A percentile compares a stretch with the other conserved stretches of the same genome.
phyloP scores from a whole-genome alignment of 2,888 invertebrate species.

The Galeopsomyia nigrocyanea region DNA sequence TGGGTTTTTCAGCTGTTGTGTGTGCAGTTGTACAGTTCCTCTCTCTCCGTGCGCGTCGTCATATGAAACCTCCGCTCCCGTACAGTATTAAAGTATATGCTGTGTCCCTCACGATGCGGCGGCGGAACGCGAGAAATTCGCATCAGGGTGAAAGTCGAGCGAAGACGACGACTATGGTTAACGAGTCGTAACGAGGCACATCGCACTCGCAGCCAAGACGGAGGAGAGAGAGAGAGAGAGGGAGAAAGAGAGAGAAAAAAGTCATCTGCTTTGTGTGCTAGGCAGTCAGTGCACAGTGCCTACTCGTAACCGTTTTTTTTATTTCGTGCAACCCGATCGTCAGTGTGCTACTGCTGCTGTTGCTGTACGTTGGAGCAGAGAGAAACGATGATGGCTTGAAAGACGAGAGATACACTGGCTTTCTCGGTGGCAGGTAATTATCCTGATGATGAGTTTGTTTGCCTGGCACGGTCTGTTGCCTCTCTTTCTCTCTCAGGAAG shows the following conservation, averaged over 20 bases:
- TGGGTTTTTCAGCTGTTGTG: slow-evolving; percentile 33
- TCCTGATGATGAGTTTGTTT: too few relatives aligned
- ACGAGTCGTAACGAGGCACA: too few relatives aligned
- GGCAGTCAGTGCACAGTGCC: neutral
- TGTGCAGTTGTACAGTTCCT: too few relatives aligned
- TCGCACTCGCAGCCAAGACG: too few relatives aligned
- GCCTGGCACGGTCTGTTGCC: too few relatives aligned
- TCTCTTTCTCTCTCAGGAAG: too few relatives aligned
- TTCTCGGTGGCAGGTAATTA: slow-evolving; percentile 10
- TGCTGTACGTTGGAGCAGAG: neutral
- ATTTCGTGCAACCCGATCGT: neutral
- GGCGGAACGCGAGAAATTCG: slow-evolving; percentile 34
- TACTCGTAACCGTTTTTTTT: slow-evolving; percentile 28
- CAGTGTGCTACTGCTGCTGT: neutral
- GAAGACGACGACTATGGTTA: neutral
- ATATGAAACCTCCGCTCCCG: slow-evolving; percentile 37
- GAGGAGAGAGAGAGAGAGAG: too few relatives aligned
- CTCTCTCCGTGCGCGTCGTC: neutral
- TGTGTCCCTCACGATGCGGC: too few relatives aligned
- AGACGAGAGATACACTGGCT: slow-evolving; percentile 1
- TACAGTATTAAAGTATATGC: too few relatives aligned
- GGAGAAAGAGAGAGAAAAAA: neutral
- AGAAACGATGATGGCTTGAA: slow-evolving; percentile 23
- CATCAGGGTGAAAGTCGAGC: slow-evolving; percentile 41
- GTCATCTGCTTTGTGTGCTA: slow-evolving; percentile 29